Base-by-base conservation (phyloP, 2,888 invertebrate genomes). In the Acheta domesticus region DNA sequence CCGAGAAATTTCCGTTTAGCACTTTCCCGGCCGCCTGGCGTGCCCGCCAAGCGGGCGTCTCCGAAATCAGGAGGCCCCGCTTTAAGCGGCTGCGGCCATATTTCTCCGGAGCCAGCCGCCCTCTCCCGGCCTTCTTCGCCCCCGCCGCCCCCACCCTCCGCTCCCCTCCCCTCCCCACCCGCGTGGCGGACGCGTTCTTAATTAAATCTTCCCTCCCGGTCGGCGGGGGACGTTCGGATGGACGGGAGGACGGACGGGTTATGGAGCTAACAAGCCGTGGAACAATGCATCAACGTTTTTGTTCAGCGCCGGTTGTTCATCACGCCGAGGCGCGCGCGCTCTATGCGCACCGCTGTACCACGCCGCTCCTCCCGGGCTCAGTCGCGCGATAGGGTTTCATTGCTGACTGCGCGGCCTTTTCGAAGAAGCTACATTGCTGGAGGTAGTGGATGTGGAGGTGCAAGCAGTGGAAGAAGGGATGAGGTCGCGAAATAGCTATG, bases 221-320 rank as follows among this genome's bases (percentile, higher is more conserved):
- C 62, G n/a, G 62, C 62, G 12, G 62, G 62, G 62, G 62, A 62
- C n/a, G n/a, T 5, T 19, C 62, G 62, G 62, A 62, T n/a, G 62
- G n/a, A 14, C 16, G 62, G 62, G n/a, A 14, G 62, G 62, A n/a
- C n/a, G 62, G 62, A 62, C 62, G 62, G 62, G 62, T 62, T 62
- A n/a, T 62, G 62, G 62, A 62, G 62, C 62, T 62, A 62, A 62
- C 62, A 62, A 62, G 62, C 62, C 62, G 62, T 62, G n/a, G 62
- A 62, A 62, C 62, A 62, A 62, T 62, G 62, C 62, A 62, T 62
- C 62, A 62, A 62, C 62, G 62, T 62, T 62, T 62, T 62, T 62
- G 62, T 62, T 14, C 16, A 19, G 62, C 16, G 62, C 62, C 16
- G 62, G 62, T 62, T 62, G 14, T 62, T 19, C 62, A 62, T 62